A percentile compares a stretch with the other conserved stretches of the same genome.
These are phyloP conservation scores for Morpho deidamia DNA, from an alignment of 2,888 invertebrate species.

Conservation along the genomic window DNA sequence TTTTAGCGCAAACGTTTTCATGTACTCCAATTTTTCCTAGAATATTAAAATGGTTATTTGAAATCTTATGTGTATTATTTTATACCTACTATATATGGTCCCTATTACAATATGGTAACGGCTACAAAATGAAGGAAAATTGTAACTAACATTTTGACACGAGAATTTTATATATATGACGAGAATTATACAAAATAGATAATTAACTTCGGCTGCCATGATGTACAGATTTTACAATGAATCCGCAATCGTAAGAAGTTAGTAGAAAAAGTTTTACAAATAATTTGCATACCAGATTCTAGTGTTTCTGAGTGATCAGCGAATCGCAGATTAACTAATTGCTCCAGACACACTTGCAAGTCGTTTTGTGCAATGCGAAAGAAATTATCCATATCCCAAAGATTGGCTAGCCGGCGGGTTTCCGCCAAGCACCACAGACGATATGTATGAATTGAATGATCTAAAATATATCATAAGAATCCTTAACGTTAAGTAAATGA, in stretches of 20 bases:
- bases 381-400: conserved; percentile 87
- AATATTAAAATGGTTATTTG: background rate
- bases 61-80: too few species aligned
- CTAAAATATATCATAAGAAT: conserved; percentile 45
- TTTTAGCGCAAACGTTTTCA: conserved; percentile 87
- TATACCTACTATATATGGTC: too few species aligned
- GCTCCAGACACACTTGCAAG: conserved; percentile 79
- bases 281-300: conserved; percentile 54
- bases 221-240: too few species aligned
- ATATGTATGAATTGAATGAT: conserved; percentile 88
- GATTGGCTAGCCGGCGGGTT: conserved; percentile 83
- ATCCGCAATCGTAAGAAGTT: too few species aligned
- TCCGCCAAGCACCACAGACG: conserved; percentile 87
- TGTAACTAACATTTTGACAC: too few species aligned
- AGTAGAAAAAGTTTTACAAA: too few species aligned
- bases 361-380: conserved; percentile 83
- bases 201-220: too few species aligned
- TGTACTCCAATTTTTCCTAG: conserved; percentile 83
- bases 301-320: conserved; percentile 79
- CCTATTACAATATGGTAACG: too few species aligned
- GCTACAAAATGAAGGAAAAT: too few species aligned
- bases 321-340: conserved; percentile 76
- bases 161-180: too few species aligned
- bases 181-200: too few species aligned
- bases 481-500: too few species aligned